Conservation (phyloP, 2,888 invertebrate species). For the Sthenelais limicola region DNA sequence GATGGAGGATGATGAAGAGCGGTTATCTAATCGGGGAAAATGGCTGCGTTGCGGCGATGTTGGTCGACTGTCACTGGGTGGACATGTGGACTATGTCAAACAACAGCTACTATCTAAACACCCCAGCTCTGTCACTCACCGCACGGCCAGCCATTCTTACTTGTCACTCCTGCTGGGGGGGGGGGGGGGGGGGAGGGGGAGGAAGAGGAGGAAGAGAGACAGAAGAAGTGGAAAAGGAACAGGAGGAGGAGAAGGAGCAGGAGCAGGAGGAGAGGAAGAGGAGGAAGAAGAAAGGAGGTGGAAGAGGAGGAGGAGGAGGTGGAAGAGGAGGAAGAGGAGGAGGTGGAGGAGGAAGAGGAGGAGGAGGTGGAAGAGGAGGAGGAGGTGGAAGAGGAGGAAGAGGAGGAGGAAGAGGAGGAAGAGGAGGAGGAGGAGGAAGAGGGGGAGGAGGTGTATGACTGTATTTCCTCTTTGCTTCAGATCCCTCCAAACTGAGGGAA, state of each 20-base stretch:
- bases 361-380: slow-evolving; percentile 16
- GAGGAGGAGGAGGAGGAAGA: not conserved
- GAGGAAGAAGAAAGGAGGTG: not conserved
- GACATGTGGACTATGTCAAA: slow-evolving; percentile 34
- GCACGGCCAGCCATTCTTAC: not conserved
- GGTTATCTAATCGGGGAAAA: slow-evolving; percentile 28
- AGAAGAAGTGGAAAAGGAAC: not conserved
- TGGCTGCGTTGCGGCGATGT: not conserved
- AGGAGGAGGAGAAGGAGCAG: not conserved
- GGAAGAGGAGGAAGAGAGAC: too few species aligned
- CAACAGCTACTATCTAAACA: slow-evolving; percentile 27
- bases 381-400: slow-evolving; percentile 9
- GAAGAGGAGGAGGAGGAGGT: not conserved
- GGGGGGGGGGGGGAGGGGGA: too few species aligned
- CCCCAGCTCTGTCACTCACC: too few species aligned
- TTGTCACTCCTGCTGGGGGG: not conserved
- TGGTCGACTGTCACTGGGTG: slow-evolving; percentile 10
- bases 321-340: not conserved
- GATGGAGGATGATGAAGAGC: slow-evolving; percentile 30
- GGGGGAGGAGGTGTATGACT: too few species aligned
- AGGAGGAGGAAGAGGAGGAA: not conserved
- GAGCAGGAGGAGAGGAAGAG: not conserved
- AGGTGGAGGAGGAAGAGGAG: not conserved
- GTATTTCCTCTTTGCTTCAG: too few species aligned
- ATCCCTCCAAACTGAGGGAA: too few species aligned